These are phyloP conservation scores for Epistrophe eligans DNA, from an alignment of 2,888 invertebrate genomes.

Conservation along the genomic window DNA sequence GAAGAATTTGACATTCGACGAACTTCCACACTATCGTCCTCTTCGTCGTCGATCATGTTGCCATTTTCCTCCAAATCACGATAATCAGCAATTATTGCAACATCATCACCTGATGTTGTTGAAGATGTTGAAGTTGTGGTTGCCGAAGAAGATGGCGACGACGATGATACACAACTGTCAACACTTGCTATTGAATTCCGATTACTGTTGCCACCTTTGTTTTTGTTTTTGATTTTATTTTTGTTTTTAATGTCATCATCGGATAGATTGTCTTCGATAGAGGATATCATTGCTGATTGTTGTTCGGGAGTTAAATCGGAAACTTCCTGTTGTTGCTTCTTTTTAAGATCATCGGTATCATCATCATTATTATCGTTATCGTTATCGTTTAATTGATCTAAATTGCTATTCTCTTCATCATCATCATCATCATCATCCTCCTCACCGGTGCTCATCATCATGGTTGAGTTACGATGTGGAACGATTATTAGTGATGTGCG, in stretches of 20 bases:
- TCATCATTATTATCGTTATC: constrained; percentile 18
- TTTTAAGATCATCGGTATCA: constrained; percentile 59
- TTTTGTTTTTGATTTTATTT: constrained; percentile 39
- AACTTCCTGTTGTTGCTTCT: constrained; percentile 40
- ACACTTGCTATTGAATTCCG: constrained; percentile 83
- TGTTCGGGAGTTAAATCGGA: constrained; percentile 54
- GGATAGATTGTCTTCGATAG: constrained; percentile 69
- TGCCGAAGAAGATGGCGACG: constrained; percentile 79
- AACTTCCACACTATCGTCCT: constrained; percentile 76
- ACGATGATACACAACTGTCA: constrained; percentile 81
- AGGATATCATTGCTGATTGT: constrained; percentile 70
- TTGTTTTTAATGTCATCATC: constrained; percentile 73
- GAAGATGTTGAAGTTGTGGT: constrained; percentile 76
- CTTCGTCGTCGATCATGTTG: constrained; percentile 79
- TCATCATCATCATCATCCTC: constrained; percentile 18
- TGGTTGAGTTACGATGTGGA: constrained; percentile 78
- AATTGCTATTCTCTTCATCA: constrained; percentile 47
- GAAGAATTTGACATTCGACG: constrained; percentile 80
- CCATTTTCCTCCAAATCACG: constrained; percentile 82
- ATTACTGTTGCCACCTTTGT: constrained; percentile 77
- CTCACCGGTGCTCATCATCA: constrained; percentile 44
- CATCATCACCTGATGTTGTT: constrained; percentile 78
- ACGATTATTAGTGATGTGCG: constrained; percentile 83
- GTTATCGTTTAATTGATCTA: constrained; percentile 64
- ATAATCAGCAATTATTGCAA: constrained; percentile 80